Conservation (phyloP, 2,113 vertebrate genomes). For the Cyprinodon variegatus region DNA sequence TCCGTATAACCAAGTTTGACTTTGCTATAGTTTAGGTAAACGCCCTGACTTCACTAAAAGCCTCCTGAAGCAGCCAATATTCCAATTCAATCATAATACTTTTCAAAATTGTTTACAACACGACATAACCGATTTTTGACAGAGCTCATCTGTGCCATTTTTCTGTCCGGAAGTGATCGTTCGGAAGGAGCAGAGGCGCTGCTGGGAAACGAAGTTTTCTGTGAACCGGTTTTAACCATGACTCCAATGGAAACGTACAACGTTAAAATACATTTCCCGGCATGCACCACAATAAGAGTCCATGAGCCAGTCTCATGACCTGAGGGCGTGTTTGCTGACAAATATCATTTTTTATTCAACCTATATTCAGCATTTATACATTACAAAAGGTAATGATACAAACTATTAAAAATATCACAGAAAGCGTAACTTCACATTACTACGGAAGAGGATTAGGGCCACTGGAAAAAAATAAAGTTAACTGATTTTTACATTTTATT, state of each 20-base stretch:
- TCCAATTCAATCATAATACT: accelerated
- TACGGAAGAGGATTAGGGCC: no score
- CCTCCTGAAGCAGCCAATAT: neutral
- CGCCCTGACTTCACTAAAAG: neutral
- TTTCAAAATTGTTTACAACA: neutral
- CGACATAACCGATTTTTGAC: neutral
- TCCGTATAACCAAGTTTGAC: constrained; percentile 8
- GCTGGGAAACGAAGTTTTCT: constrained; percentile 71
- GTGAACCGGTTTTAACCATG: accelerated
- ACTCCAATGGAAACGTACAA: no score
- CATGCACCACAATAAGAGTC: constrained; percentile 13
- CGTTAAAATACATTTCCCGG: constrained; percentile 61
- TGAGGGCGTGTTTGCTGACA: neutral
- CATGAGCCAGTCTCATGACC: constrained; percentile 64
- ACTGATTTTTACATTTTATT: no score
- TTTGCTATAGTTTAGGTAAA: neutral
- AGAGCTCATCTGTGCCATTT: constrained; percentile 33
- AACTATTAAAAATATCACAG: no score
- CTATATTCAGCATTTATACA: no score
- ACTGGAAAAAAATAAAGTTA: no score
- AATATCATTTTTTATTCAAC: no score
- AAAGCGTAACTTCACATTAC: no score
- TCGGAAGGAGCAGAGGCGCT: constrained; percentile 21
- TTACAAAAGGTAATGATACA: no score
- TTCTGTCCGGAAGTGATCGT: constrained; percentile 51